phyloP scores from a whole-genome alignment of 2,113 vertebrate species.

The Trichechus manatus region DNA sequence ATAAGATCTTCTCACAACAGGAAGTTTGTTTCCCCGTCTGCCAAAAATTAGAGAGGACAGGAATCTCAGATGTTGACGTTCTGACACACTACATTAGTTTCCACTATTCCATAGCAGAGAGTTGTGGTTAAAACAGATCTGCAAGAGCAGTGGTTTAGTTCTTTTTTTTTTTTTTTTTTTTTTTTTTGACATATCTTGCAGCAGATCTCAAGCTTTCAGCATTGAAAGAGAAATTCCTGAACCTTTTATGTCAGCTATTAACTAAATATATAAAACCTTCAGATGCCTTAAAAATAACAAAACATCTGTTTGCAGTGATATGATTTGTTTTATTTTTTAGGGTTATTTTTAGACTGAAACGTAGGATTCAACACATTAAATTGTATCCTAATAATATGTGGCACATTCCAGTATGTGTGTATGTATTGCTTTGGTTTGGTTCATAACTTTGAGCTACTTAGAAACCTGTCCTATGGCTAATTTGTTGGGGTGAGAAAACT shows the following conservation, averaged over 20 bases:
- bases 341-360: neutral
- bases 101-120: neutral
- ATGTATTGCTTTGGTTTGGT: slow-evolving; percentile 10
- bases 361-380: neutral
- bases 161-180: neutral
- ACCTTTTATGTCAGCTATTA: neutral
- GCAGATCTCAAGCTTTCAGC: neutral
- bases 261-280: slow-evolving; percentile 22
- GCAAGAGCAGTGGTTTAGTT: neutral
- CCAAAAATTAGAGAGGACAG: neutral
- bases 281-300: neutral
- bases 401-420: neutral
- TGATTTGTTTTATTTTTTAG: neutral
- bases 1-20: slow-evolving; percentile 10
- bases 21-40: slow-evolving; percentile 11
- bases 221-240: neutral
- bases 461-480: neutral
- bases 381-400: neutral
- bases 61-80: neutral
- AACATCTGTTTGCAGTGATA: neutral
- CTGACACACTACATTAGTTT: neutral
- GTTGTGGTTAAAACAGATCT: slow-evolving; percentile 2
- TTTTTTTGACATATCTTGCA: neutral
- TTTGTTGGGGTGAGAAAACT: neutral
- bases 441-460: neutral